phyloP scores from a whole-genome alignment of 1,140 invertebrate species.

The Macrocentrus cingulum region DNA sequence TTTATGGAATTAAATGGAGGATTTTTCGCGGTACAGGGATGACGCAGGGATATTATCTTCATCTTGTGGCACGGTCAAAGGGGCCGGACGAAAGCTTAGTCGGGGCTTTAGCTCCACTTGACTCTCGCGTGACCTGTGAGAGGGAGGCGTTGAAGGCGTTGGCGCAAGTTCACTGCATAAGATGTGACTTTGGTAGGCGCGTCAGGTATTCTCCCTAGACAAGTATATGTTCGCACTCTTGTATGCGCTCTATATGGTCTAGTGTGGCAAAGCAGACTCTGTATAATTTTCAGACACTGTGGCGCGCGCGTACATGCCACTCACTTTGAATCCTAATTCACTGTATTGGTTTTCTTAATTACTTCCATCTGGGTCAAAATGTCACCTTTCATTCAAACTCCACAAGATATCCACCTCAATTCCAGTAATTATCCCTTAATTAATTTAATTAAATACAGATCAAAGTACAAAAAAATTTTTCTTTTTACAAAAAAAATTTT shows the following conservation, averaged over 20 bases:
- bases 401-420: too few relatives aligned
- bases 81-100: too few relatives aligned
- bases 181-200: constrained; percentile 36
- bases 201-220: constrained; percentile 37
- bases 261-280: neutral
- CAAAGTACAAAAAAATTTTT: too few relatives aligned
- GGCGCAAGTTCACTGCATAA: constrained; percentile 18
- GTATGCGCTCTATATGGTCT: constrained; percentile 8
- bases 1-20: too few relatives aligned
- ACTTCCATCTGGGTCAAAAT: constrained; percentile 26
- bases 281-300: neutral
- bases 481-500: too few relatives aligned
- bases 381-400: too few relatives aligned
- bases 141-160: constrained; percentile 3
- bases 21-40: too few relatives aligned
- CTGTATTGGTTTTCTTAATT: constrained; percentile 37
- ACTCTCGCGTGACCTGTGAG: neutral
- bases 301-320: constrained; percentile 26
- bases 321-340: constrained; percentile 43
- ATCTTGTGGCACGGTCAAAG: too few relatives aligned
- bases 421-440: too few relatives aligned
- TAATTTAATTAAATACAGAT: too few relatives aligned
- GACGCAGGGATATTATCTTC: too few relatives aligned
- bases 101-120: neutral
- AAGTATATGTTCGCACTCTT: neutral